Base-by-base conservation (phyloP, 2,888 invertebrate genomes). In the Acrobasis suavella region DNA sequence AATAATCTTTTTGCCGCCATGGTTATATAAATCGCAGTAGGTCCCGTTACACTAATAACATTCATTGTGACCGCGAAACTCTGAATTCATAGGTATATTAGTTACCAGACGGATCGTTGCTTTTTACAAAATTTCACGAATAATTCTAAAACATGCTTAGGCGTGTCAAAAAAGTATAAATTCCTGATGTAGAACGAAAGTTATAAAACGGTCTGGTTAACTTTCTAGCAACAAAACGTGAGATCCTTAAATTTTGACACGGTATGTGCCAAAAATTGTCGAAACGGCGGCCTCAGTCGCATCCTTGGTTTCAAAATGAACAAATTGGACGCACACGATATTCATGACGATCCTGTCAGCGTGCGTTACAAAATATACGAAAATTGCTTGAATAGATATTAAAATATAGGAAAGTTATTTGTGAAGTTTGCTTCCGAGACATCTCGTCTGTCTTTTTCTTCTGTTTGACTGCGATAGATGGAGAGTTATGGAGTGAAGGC, bases 281-380 rank as follows among this genome's bases (percentile, higher is more conserved):
- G 42, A 60, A 51, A 50, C 50, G 14, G n/a, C 52, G 51, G 17
- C 60, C 60, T 60, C 39, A 15, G 38, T 14, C 12, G 39, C 50
- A 39, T 52, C 64, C 66, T 64, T 66, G 64, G 55, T 58, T 49
- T 38, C 62, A 60, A 50, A 62, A 58, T 17, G 46, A 58, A 12
- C 64, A 66, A 65, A 64, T 66, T 64, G 62, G 17, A 32, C 15
- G 42, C 50, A 62, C 66, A 65, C 65, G 65, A 63, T 56, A 60
- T 63, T 56, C 63, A 55, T 62, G 56, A 63, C 52, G 54, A 37
- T 59, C 59, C 50, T 49, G 58, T 56, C 56, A 56, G 56, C 42
- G 12, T 14, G 16, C 2, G 51, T 62, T 65, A 51, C 62, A 52
- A 62, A 60, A 62, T 38, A 50, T 32, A 12, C 15, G 54, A 59